Conservation (phyloP, 2,113 vertebrate species). For the Vulpes ferrilata region DNA sequence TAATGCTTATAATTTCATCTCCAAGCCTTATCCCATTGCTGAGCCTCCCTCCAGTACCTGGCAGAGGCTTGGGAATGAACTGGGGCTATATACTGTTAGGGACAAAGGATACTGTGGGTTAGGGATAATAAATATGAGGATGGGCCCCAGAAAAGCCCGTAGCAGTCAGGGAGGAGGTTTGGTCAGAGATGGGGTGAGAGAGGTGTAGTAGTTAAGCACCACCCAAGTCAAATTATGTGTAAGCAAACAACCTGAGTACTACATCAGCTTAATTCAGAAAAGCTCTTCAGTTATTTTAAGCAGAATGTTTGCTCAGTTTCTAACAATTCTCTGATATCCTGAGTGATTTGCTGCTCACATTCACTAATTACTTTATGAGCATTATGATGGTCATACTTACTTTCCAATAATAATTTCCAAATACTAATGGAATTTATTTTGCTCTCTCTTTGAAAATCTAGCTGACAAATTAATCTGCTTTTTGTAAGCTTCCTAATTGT, state of each 20-base stretch:
- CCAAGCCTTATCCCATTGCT: background rate
- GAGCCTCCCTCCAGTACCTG: background rate
- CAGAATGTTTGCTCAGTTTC: slow-evolving; percentile 57
- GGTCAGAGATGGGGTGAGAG: background rate
- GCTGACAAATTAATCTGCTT: slow-evolving; percentile 53
- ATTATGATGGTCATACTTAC: slow-evolving; percentile 59
- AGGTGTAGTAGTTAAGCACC: background rate
- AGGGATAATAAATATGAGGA: background rate
- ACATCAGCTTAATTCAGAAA: background rate
- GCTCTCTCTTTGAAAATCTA: slow-evolving; percentile 58
- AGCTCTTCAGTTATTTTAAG: slow-evolving; percentile 32
- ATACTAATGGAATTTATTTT: slow-evolving; percentile 65
- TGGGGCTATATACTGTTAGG: background rate
- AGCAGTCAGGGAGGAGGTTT: background rate
- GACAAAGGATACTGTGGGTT: background rate
- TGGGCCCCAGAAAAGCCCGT: background rate
- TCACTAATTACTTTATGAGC: slow-evolving; percentile 64
- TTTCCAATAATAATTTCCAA: slow-evolving; percentile 66
- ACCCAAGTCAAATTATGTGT: background rate
- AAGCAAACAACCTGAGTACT: background rate
- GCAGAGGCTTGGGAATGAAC: background rate
- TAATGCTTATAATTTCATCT: background rate
- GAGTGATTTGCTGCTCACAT: slow-evolving; percentile 47
- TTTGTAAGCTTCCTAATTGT: slow-evolving; percentile 60
- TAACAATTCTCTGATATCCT: slow-evolving; percentile 47